phyloP scores from a whole-genome alignment of 2,888 invertebrate species.

The Galerucella pusilla region DNA sequence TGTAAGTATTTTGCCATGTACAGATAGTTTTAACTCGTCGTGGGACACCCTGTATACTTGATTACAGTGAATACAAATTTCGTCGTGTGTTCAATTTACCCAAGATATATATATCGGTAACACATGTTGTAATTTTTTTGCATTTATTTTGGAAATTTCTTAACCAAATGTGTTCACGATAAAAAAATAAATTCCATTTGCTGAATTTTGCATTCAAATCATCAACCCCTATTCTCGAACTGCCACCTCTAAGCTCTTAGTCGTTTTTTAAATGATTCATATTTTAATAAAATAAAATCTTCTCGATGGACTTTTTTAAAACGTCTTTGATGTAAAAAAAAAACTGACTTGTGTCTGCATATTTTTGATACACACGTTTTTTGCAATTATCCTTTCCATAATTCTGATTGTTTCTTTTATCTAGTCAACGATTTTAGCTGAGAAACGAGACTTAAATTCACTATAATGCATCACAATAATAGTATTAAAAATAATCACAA shows the following conservation, averaged over 20 bases:
- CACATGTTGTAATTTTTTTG: not conserved
- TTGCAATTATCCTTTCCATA: slow-evolving; percentile 36
- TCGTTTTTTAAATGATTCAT: slow-evolving; percentile 5
- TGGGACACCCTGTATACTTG: too few relatives aligned
- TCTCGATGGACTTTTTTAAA: not conserved
- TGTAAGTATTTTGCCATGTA: too few relatives aligned
- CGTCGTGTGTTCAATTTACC: too few relatives aligned
- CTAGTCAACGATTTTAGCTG: slow-evolving; percentile 43
- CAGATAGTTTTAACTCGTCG: too few relatives aligned
- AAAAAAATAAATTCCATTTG: slow-evolving; percentile 20
- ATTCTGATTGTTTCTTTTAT: slow-evolving; percentile 34
- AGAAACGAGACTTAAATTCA: slow-evolving; percentile 40
- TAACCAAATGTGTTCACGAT: slow-evolving; percentile 24
- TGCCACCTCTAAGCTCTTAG: slow-evolving; percentile 12
- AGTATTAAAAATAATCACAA: slow-evolving; percentile 36
- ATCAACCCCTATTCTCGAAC: slow-evolving; percentile 24
- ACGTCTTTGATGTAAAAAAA: slow-evolving; percentile 5
- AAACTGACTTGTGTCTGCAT: slow-evolving; percentile 24
- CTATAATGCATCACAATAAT: slow-evolving; percentile 35
- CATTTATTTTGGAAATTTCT: slow-evolving; percentile 16
- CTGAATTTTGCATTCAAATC: slow-evolving; percentile 22
- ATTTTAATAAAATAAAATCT: not conserved
- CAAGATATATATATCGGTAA: slow-evolving; percentile 2
- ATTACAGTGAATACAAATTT: not conserved
- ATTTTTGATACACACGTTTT: slow-evolving; percentile 39